Base-by-base conservation (phyloP, 2,797 vertebrate genomes). In the Clarias fuscus region DNA sequence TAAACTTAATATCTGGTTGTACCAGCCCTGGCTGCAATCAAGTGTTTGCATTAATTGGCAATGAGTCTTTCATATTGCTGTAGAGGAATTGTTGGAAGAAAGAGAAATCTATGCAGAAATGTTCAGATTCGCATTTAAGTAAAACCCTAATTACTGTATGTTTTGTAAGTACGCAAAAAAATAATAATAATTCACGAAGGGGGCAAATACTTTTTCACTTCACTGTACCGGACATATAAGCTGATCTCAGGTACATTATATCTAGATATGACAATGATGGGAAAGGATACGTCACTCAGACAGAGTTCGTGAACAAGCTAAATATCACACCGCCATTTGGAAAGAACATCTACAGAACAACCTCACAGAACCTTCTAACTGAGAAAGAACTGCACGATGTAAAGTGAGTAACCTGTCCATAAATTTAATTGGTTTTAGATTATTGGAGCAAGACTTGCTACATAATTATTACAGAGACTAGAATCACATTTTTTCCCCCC, bases 181-280 rank as follows among this genome's bases (percentile, higher is more conserved):
- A 37, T 33, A 37, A 11, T 7, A 43, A 48, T 48, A 7, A 48
- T 48, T 11, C 10, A 2, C 10, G 10, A 48, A 48, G 48, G 48
- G 48, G 48, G 48, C 48, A 48, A 48, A 48, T 11, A 48, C 48
- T 48, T 48, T 48, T 48, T 48, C 48, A 11, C 20, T 13, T 10
- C 56, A 37, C 56, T 24, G 17, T 43, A 24, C 18, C 56, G 58
- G 10, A 43, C 17, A 64, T 27, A 59, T 30, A 7, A 71, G 15
- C 64, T 86, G 2, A 56, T 64, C 14, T 22, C 48, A 27, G 7
- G 48, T 58, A 10, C 27, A 18, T 75, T 61, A 65, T 82, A 20
- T 65, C 70, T 90, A 97, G 95, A 91, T 96, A 93, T 81, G 96
- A 96, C 92, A 85, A 90, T 2, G 87, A 92, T 81, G 93, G 89